Percentiles rank a stretch among this genome's conserved stretches.
phyloP scores from a whole-genome alignment of 2,888 invertebrate genomes.

The Archips xylosteana region DNA sequence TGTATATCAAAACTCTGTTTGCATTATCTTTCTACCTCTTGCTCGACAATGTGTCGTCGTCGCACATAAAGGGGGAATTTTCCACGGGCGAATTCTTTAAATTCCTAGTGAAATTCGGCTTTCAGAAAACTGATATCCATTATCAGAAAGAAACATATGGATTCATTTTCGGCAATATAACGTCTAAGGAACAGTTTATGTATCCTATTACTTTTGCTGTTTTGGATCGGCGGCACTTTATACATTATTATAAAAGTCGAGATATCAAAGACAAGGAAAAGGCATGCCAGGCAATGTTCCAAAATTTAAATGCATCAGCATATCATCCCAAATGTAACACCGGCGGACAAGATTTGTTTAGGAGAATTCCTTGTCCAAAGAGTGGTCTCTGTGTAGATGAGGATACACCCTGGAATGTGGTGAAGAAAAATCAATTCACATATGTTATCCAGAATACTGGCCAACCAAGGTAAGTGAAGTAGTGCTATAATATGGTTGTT shows the following conservation, averaged over 20 bases:
- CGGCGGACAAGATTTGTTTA: constrained; percentile 90
- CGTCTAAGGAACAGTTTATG: constrained; percentile 88
- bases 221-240: constrained; percentile 94
- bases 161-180: constrained; percentile 98
- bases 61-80: constrained; percentile 77
- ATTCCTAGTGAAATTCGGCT: constrained; percentile 97
- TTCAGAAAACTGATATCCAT: constrained; percentile 97
- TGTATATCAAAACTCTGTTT: constrained; percentile 65
- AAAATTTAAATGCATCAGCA: constrained; percentile 91
- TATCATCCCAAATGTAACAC: constrained; percentile 94
- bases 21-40: constrained; percentile 63
- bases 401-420: constrained; percentile 93
- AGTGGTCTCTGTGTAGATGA: constrained; percentile 94
- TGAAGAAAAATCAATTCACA: constrained; percentile 96
- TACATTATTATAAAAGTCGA: constrained; percentile 95
- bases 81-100: constrained; percentile 91
- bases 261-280: constrained; percentile 86
- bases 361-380: constrained; percentile 93
- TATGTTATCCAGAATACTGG: constrained; percentile 95
- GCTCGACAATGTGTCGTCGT: constrained; percentile 58
- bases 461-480: constrained; percentile 91
- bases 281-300: constrained; percentile 95
- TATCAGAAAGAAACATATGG: constrained; percentile 95
- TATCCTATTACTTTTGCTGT: constrained; percentile 94
- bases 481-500: too few relatives aligned